Evolutionary conservation across 1,140 invertebrate species (phyloP).

Genomic region (Pseudomyrmex cubaensis): DNA sequence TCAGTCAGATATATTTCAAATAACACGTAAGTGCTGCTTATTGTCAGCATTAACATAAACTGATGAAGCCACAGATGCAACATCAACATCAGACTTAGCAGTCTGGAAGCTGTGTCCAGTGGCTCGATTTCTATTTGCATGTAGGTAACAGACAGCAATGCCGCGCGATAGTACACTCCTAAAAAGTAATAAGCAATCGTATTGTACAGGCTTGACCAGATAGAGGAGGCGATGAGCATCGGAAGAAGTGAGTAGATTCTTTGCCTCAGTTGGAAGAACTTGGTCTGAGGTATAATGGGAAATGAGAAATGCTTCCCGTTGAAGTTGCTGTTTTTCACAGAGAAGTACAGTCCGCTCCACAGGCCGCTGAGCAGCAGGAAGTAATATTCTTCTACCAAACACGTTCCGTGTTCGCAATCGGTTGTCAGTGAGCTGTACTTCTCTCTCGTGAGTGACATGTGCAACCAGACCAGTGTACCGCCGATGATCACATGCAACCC

Average conservation of each 20-base stretch:
- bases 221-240: constrained; percentile 85
- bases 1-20: constrained; percentile 90
- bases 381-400: constrained; percentile 86
- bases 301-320: constrained; percentile 83
- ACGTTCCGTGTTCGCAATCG: constrained; percentile 75
- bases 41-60: constrained; percentile 88
- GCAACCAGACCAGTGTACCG: constrained; percentile 87
- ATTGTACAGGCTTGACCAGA: constrained; percentile 88
- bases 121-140: constrained; percentile 83
- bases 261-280: constrained; percentile 87
- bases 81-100: constrained; percentile 86
- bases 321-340: constrained; percentile 86
- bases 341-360: constrained; percentile 89
- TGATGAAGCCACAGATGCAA: constrained; percentile 89
- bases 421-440: constrained; percentile 84
- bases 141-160: constrained; percentile 65
- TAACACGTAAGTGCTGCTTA: constrained; percentile 89
- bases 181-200: constrained; percentile 87
- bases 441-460: constrained; percentile 87
- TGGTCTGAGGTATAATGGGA: constrained; percentile 88
- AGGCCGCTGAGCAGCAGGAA: constrained; percentile 89
- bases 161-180: constrained; percentile 80
- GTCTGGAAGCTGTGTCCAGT: constrained; percentile 84
- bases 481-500: constrained; percentile 87
- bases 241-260: constrained; percentile 86